phyloP scores from a whole-genome alignment of 2,888 invertebrate genomes.

The Caenorhabditis wallacei region DNA sequence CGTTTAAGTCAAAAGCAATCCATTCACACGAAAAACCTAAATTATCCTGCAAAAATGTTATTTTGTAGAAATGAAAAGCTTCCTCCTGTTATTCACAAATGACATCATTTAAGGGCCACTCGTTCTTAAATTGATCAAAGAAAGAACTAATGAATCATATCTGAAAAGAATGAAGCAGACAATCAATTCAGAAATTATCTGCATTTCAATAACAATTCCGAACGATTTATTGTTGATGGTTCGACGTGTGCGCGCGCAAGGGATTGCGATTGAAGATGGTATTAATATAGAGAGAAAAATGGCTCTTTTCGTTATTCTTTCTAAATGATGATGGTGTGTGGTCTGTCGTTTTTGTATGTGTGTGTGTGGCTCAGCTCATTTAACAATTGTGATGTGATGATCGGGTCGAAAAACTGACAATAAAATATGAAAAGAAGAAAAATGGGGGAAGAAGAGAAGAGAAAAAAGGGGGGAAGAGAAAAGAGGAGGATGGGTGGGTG shows the following conservation, averaged over 20 bases:
- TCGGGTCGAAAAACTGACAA: constrained; percentile 60
- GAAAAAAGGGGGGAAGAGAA: constrained; percentile 21
- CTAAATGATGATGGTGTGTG: constrained; percentile 29
- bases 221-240: constrained; percentile 66
- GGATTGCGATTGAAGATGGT: constrained; percentile 45
- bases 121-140: not conserved
- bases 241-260: constrained; percentile 57
- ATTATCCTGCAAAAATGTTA: no score
- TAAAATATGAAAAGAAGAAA: constrained; percentile 42
- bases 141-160: not conserved
- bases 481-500: no score
- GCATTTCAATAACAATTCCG: constrained; percentile 62
- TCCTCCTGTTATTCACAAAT: no score
- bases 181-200: constrained; percentile 5
- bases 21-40: no score
- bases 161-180: not conserved
- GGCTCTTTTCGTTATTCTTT: constrained; percentile 57
- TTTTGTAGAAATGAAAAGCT: no score
- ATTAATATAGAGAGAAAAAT: constrained; percentile 30
- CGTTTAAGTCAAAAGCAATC: no score
- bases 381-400: constrained; percentile 63
- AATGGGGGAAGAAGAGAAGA: not conserved
- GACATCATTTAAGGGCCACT: not conserved
- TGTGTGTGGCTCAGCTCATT: constrained; percentile 63
- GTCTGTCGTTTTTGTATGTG: constrained; percentile 57